Conservation (phyloP, 2,888 invertebrate species). For the Drosophila gaucha region DNA sequence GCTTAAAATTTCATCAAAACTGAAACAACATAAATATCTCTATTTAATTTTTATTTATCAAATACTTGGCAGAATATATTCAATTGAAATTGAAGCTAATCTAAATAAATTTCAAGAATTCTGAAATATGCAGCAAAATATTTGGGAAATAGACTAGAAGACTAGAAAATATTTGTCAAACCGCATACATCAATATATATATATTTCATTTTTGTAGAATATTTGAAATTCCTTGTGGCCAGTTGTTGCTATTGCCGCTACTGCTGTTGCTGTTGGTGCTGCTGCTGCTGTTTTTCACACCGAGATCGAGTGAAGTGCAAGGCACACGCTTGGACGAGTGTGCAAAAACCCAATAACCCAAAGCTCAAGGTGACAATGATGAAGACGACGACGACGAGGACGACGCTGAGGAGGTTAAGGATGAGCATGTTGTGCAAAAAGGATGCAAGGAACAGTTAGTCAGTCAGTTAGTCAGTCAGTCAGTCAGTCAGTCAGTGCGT, state of each 20-base stretch:
- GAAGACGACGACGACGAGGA: slow-evolving; percentile 49
- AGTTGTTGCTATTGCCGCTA: slow-evolving; percentile 16
- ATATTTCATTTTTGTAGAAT: slow-evolving; percentile 18
- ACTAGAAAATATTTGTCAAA: slow-evolving; percentile 4
- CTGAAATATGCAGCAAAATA: background rate
- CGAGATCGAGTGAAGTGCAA: slow-evolving; percentile 56
- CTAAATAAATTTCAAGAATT: too few species aligned
- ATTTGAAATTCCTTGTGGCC: slow-evolving; percentile 18
- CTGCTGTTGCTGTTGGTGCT: slow-evolving; percentile 21
- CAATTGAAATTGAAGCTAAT: too few species aligned
- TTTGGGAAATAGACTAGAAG: background rate
- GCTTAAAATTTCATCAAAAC: too few species aligned
- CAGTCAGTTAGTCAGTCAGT: slow-evolving; percentile 8
- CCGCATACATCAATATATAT: background rate
- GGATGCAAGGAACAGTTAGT: slow-evolving; percentile 33
- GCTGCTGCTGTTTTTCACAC: slow-evolving; percentile 36
- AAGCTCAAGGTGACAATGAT: slow-evolving; percentile 78
- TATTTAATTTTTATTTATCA: too few species aligned
- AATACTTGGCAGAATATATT: background rate
- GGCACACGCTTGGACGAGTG: slow-evolving; percentile 63
- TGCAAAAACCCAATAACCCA: slow-evolving; percentile 77
- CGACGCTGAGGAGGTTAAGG: slow-evolving; percentile 40
- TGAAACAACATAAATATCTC: too few species aligned
- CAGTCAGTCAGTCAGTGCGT: slow-evolving; percentile 17
- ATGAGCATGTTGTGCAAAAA: slow-evolving; percentile 31